phyloP scores from a whole-genome alignment of 1,140 invertebrate genomes.

The Argopecten irradians region DNA sequence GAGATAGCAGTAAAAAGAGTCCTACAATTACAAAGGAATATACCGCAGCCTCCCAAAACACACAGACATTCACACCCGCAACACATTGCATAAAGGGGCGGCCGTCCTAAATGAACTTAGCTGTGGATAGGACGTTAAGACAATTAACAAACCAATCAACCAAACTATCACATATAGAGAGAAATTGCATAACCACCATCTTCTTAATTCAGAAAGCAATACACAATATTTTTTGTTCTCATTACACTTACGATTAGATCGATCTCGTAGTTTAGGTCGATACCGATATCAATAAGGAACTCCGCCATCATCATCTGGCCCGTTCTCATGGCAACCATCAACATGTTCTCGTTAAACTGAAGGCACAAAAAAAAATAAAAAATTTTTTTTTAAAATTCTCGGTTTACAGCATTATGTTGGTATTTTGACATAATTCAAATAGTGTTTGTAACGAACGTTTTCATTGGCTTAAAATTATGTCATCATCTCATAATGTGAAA shows the following conservation, averaged over 20 bases:
- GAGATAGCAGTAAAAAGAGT: too few relatives aligned
- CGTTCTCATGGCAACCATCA: constrained; percentile 71
- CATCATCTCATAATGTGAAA: too few relatives aligned
- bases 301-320: constrained; percentile 68
- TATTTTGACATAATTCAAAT: constrained; percentile 70
- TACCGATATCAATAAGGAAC: constrained; percentile 72
- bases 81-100: too few relatives aligned
- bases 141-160: background rate
- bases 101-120: too few relatives aligned
- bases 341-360: constrained; percentile 72
- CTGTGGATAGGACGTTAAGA: too few relatives aligned
- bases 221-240: background rate
- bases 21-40: too few relatives aligned
- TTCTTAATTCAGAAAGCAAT: background rate
- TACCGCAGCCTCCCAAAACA: too few relatives aligned
- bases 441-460: constrained; percentile 60
- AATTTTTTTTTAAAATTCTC: constrained; percentile 63
- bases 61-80: too few relatives aligned
- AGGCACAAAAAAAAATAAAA: constrained; percentile 51
- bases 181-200: background rate
- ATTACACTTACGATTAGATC: constrained; percentile 59
- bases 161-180: background rate
- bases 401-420: constrained; percentile 70
- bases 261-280: constrained; percentile 65
- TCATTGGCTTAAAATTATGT: too few relatives aligned